Evolutionary conservation across 2,113 vertebrate genomes (phyloP).

Genomic region (Agapornis roseicollis): DNA sequence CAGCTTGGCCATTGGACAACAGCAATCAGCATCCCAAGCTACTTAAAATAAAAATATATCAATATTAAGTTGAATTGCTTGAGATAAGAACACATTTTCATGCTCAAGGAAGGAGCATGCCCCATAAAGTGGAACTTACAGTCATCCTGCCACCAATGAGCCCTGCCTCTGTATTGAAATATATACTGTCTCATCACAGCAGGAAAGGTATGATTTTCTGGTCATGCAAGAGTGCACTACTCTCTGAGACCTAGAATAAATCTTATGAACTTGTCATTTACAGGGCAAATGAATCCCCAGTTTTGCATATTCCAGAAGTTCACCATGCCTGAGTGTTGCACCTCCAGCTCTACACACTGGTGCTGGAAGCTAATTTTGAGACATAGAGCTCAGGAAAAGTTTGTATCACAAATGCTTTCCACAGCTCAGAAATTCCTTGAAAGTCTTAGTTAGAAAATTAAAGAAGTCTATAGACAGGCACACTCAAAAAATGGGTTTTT

Average conservation of each 20-base stretch:
- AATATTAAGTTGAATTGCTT: neutral
- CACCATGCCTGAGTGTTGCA: neutral
- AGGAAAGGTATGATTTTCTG: neutral
- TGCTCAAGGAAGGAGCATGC: rapidly evolving
- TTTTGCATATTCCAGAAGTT: neutral
- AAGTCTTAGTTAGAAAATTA: neutral
- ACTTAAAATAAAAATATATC: neutral
- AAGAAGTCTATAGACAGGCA: neutral
- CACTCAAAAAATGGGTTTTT: neutral
- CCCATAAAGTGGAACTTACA: neutral
- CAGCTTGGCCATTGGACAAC: neutral
- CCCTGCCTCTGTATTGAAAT: neutral
- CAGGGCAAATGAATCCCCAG: neutral
- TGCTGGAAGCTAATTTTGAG: neutral
- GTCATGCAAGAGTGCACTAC: neutral
- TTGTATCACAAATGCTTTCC: neutral
- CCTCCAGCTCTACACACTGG: neutral
- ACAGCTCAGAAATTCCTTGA: neutral
- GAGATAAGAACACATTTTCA: neutral
- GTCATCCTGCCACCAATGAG: neutral
- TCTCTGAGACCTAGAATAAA: neutral
- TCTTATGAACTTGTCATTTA: neutral
- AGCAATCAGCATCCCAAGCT: neutral
- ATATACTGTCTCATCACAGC: neutral
- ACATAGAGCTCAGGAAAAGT: neutral